Base-by-base conservation (phyloP, 64 coral and sea anemone species). In the Montipora efflorescens region DNA sequence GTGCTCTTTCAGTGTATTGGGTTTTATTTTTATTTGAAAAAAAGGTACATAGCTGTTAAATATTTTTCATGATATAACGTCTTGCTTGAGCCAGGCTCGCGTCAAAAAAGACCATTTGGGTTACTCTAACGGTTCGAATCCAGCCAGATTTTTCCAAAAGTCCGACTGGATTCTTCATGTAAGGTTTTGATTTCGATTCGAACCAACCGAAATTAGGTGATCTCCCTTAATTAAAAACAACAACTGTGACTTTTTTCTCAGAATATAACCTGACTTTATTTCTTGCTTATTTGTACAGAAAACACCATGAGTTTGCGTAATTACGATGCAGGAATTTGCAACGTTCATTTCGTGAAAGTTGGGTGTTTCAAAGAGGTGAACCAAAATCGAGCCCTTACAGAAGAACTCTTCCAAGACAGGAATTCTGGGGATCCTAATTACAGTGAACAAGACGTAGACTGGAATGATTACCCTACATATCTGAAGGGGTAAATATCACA, bases 401-500 rank as follows among this genome's bases (percentile, higher is more conserved):
- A 86, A 64, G 82, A 86, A 86, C 82, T 86, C 43, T 86, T 86
- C 46, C 82, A 86, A 71, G 82, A 86, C 8, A 7, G 16, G 47
- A 22, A 12, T 1, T 21, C 82, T 71, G 45, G 11, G 1, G 44
- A 22, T 4, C 82, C 82, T 4, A 85, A 85, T 70, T 85, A 85
- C 44, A 85, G 82, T 70, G 62, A 62, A 48, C 44, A 85, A 12
- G 20, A 21, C 3, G 87, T 89, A 6, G 13, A 59, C 44, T 78
- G 87, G 75, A 20, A 0, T 25, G 87, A 89, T 59, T 89, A 62
- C 18, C 52, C 48, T 15, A 59, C 50, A 21, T 86, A 86, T 13
- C 62, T 86, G 11, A 86, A 72, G 47, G n/a, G 64, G 82, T 86
- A 50, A 86, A 62, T 4, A 79, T 7, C 18, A 50, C 15, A 25